phyloP scores from a whole-genome alignment of 2,888 invertebrate species.

The Erebia ligea region DNA sequence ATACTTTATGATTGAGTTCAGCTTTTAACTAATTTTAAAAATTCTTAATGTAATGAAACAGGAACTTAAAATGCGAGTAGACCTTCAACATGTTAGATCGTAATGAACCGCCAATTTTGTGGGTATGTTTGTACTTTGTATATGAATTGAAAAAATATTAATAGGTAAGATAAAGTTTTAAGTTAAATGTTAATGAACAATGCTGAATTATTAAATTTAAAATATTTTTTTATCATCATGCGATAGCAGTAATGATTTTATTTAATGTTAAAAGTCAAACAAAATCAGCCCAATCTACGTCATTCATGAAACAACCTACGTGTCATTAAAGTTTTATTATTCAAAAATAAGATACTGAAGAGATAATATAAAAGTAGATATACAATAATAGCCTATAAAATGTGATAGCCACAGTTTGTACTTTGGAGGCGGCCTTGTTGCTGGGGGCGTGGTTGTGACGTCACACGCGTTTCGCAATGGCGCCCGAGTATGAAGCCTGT shows the following conservation, averaged over 20 bases:
- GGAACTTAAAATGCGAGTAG: too few relatives aligned
- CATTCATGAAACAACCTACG: neutral
- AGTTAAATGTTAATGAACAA: neutral
- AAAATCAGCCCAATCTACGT: constrained; percentile 11
- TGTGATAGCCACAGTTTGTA: constrained; percentile 24
- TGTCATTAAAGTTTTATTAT: neutral
- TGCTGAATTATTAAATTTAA: neutral
- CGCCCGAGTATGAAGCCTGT: constrained; percentile 11
- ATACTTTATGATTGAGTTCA: too few relatives aligned
- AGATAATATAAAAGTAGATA: neutral
- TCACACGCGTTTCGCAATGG: constrained; percentile 26
- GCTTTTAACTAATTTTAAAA: too few relatives aligned
- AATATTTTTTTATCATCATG: constrained; percentile 1
- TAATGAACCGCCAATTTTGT: too few relatives aligned
- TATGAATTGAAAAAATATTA: too few relatives aligned
- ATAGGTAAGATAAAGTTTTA: neutral
- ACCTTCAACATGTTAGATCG: too few relatives aligned
- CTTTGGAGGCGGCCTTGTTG: constrained; percentile 31
- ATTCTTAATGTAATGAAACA: too few relatives aligned
- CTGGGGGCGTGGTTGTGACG: constrained; percentile 38
- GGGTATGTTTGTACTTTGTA: too few relatives aligned
- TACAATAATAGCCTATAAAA: neutral
- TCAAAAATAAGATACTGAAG: neutral
- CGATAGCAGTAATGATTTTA: neutral
- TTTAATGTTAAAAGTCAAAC: constrained; percentile 5